Percentiles rank a stretch among this genome's conserved stretches.
Conservation (phyloP, 2,888 invertebrate species). For the Tiliacea aurago region DNA sequence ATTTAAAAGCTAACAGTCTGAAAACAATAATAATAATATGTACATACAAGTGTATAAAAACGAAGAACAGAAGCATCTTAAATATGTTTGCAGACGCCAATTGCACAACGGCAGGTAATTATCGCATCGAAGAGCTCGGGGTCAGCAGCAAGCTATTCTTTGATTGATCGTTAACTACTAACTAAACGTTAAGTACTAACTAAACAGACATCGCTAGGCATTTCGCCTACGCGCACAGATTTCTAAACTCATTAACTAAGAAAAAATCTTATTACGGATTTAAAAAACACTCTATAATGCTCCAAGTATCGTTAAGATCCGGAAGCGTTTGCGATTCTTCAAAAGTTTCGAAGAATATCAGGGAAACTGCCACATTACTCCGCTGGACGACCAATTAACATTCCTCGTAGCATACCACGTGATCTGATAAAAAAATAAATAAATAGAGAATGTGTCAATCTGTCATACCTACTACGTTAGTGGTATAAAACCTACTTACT, state of each 20-base stretch:
- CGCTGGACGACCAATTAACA: conserved; percentile 48
- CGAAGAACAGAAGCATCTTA: not conserved
- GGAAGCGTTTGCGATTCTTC: conserved; percentile 57
- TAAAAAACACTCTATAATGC: conserved; percentile 48
- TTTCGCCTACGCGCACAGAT: conserved; percentile 38
- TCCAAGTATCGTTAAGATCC: conserved; percentile 37
- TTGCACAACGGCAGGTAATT: not conserved
- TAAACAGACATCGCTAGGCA: conserved; percentile 27
- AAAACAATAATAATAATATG: too few species aligned
- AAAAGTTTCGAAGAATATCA: conserved; percentile 52
- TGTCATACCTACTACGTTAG: not conserved
- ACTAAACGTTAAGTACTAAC: conserved; percentile 37
- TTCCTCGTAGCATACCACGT: conserved; percentile 26
- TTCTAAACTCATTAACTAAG: conserved; percentile 56
- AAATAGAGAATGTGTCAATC: conserved; percentile 36
- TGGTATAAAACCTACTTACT: not conserved
- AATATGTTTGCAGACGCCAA: not conserved
- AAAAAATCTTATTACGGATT: conserved; percentile 56
- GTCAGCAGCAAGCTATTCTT: conserved; percentile 2
- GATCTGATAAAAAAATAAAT: conserved; percentile 25
- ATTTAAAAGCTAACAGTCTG: too few species aligned
- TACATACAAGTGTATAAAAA: too few species aligned
- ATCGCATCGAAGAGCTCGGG: not conserved
- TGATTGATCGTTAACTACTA: conserved; percentile 41
- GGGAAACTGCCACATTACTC: conserved; percentile 36